Evolutionary conservation across 2,113 vertebrate genomes (phyloP).

Genomic region (Chinchilla lanigera): DNA sequence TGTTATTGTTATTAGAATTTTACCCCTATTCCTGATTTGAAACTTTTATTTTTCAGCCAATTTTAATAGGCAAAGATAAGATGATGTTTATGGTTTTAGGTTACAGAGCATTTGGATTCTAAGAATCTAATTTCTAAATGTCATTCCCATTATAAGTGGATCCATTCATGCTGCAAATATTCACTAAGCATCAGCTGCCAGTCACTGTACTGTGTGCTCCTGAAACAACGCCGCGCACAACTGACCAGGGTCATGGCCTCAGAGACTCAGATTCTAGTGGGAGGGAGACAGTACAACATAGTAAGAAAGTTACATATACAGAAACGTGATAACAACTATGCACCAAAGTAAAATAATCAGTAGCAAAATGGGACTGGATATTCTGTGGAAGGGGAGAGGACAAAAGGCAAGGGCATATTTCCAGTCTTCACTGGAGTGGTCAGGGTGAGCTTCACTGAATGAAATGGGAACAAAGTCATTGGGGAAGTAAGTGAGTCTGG

Average conservation of each 20-base stretch:
- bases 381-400: background rate
- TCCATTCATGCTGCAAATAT: conserved; percentile 65
- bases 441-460: background rate
- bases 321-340: background rate
- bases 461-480: background rate
- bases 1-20: conserved; percentile 8
- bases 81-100: conserved; percentile 50
- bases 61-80: conserved; percentile 44
- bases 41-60: conserved; percentile 26
- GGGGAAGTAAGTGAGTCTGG: background rate
- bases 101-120: conserved; percentile 49
- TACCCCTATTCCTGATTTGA: background rate
- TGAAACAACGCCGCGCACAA: background rate
- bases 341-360: background rate
- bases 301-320: background rate
- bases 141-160: conserved; percentile 42
- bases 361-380: background rate
- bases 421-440: background rate
- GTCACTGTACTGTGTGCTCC: background rate
- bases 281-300: background rate
- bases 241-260: background rate
- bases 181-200: conserved; percentile 25
- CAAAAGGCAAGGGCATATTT: background rate
- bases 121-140: conserved; percentile 49
- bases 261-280: background rate